These are phyloP conservation scores for Pseudococcus longispinus DNA, from an alignment of 2,888 invertebrate species.

Conservation along the genomic window DNA sequence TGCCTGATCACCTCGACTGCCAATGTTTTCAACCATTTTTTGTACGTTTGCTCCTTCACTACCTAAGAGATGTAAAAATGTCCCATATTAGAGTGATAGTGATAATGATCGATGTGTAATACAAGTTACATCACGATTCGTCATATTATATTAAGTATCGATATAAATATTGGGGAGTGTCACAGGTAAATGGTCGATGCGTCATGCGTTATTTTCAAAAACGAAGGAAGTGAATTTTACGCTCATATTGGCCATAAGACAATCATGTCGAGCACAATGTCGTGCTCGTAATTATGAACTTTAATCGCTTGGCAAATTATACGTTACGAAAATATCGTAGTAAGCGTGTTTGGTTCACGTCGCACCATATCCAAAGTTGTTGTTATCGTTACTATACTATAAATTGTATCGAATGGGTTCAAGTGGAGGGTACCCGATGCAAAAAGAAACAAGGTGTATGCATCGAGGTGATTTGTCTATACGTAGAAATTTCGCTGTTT, in stretches of 20 bases:
- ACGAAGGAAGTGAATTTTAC: neutral
- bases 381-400: neutral
- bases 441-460: neutral
- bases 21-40: constrained; percentile 77
- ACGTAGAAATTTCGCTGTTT: neutral
- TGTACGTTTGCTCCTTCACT: constrained; percentile 73
- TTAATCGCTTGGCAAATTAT: neutral
- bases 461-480: neutral
- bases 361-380: neutral
- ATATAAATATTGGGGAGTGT: neutral
- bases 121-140: no score
- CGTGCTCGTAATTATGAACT: constrained; percentile 26
- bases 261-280: neutral
- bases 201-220: neutral
- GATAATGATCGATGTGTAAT: neutral
- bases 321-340: neutral
- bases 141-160: no score
- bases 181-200: neutral
- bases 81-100: neutral
- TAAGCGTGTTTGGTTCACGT: neutral
- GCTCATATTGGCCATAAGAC: neutral
- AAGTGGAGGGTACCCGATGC: no score
- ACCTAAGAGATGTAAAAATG: constrained; percentile 66
- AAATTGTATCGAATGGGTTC: neutral
- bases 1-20: constrained; percentile 78